Evolutionary conservation across 2,113 vertebrate species (phyloP).

Genomic region (Anarhynchus alexandrinus): DNA sequence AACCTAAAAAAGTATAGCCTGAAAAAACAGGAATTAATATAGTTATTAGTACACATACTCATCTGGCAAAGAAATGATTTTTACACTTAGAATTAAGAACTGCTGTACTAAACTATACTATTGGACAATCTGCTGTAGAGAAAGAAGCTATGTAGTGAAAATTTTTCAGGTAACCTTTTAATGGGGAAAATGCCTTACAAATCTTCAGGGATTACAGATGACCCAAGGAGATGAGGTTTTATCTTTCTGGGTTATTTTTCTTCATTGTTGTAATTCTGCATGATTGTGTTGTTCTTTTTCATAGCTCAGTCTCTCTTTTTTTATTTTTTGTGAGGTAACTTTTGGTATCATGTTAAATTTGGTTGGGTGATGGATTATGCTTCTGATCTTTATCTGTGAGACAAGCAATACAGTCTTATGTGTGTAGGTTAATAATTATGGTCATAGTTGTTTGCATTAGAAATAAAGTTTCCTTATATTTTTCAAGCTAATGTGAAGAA

Average conservation of each 20-base stretch:
- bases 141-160: background rate
- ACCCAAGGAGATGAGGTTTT: background rate
- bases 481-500: background rate
- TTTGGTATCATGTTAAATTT: background rate
- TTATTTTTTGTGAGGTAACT: background rate
- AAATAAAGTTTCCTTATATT: background rate
- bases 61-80: background rate
- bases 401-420: background rate
- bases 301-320: background rate
- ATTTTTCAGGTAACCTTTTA: background rate
- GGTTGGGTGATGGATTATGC: background rate
- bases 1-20: background rate
- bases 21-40: background rate
- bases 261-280: background rate
- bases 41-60: background rate
- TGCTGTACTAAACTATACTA: background rate
- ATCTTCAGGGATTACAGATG: background rate
- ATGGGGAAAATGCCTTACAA: background rate
- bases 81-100: background rate
- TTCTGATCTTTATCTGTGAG: background rate
- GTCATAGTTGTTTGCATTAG: background rate
- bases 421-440: accelerated
- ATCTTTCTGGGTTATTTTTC: background rate
- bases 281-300: accelerated
- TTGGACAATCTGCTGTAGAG: background rate